Conservation (phyloP, 2,888 invertebrate genomes). For the Crepidodera aurea region DNA sequence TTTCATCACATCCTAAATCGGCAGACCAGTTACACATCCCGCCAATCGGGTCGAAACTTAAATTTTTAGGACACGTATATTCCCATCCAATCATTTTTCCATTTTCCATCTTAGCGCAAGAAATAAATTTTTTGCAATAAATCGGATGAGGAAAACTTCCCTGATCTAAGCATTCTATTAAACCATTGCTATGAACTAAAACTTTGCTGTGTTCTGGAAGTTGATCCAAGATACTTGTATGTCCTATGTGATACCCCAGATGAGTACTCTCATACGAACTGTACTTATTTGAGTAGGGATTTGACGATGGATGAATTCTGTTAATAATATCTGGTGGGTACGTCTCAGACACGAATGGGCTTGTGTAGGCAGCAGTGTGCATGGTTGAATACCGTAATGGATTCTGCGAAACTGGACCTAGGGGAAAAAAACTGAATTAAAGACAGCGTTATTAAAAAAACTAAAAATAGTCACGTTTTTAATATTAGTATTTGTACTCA, state of each 20-base stretch:
- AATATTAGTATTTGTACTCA: no score
- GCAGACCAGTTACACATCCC: conserved; percentile 92
- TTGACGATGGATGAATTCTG: not conserved
- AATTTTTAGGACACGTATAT: conserved; percentile 85
- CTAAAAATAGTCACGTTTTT: no score
- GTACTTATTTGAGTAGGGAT: conserved; percentile 2
- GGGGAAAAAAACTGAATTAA: not conserved
- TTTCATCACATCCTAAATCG: conserved; percentile 72
- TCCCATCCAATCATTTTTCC: conserved; percentile 84
- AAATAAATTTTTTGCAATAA: conserved; percentile 91
- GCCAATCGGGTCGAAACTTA: conserved; percentile 89
- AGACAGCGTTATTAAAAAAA: no score
- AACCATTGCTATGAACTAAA: conserved; percentile 71
- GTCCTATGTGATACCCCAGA: not conserved
- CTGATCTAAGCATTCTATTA: conserved; percentile 85
- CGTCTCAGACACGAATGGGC: not conserved
- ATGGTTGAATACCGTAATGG: not conserved
- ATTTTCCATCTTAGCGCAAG: conserved; percentile 84
- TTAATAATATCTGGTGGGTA: not conserved
- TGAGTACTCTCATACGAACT: not conserved
- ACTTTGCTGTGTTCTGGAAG: conserved; percentile 68
- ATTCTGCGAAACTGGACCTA: not conserved
- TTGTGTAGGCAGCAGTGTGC: conserved; percentile 2
- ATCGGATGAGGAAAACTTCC: conserved; percentile 92
- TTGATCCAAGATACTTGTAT: not conserved